Percentiles rank a stretch among this genome's conserved stretches.
Evolutionary conservation across 2,888 invertebrate species (phyloP).

Genomic region (Copidosoma aretas): DNA sequence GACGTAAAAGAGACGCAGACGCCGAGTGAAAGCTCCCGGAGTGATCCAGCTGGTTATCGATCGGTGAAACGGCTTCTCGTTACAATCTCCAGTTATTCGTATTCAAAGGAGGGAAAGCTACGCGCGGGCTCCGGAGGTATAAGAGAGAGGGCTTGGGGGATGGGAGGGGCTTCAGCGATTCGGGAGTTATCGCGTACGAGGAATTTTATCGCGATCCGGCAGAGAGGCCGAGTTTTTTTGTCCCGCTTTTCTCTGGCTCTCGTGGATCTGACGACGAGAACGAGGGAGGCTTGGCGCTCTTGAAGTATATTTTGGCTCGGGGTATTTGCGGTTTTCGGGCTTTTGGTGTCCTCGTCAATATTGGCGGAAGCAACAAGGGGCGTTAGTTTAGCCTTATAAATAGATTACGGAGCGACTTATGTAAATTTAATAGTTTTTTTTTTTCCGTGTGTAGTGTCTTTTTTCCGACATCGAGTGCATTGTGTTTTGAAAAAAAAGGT

Average conservation of each 20-base stretch:
- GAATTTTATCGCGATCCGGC: conserved; percentile 33
- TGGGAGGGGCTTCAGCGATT: conserved; percentile 39
- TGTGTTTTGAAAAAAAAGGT: too few species aligned
- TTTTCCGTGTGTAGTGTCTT: too few species aligned
- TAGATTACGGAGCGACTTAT: too few species aligned
- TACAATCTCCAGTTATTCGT: conserved; percentile 38
- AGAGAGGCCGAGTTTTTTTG: neutral
- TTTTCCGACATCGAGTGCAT: too few species aligned
- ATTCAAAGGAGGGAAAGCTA: conserved; percentile 34
- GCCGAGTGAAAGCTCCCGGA: conserved; percentile 15
- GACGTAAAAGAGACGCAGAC: conserved; percentile 3
- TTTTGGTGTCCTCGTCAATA: conserved; percentile 3
- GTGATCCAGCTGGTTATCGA: conserved; percentile 34
- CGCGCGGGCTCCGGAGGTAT: conserved; percentile 24
- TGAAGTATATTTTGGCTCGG: conserved; percentile 18
- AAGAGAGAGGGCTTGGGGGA: conserved; percentile 21
- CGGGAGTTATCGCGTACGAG: conserved; percentile 34
- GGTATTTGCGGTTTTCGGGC: conserved; percentile 11
- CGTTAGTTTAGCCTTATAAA: neutral
- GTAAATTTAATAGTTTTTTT: too few species aligned
- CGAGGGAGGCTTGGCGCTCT: conserved; percentile 20
- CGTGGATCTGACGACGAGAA: conserved; percentile 5
- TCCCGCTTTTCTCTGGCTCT: neutral
- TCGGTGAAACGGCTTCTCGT: conserved; percentile 30
- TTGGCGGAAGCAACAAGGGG: neutral